phyloP scores from a whole-genome alignment of 1,140 invertebrate genomes.

The Asobara japonica region DNA sequence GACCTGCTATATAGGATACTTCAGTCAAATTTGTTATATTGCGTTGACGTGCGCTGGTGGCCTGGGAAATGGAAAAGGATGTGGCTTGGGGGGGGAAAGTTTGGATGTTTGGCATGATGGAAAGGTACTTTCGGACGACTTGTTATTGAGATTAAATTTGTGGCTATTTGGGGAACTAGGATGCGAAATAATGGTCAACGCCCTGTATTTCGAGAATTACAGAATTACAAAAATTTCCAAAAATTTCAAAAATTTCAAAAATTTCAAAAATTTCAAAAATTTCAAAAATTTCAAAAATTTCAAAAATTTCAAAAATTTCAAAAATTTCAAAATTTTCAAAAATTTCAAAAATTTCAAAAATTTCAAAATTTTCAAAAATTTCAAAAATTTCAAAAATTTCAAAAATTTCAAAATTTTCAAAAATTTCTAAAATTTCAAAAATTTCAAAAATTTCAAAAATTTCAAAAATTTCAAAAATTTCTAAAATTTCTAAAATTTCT shows the following conservation, averaged over 20 bases:
- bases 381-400: neutral
- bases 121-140: neutral
- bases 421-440: too few species aligned
- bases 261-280: too few species aligned
- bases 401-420: too few species aligned
- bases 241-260: neutral
- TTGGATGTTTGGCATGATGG: too few species aligned
- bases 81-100: neutral
- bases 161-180: too few species aligned
- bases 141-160: too few species aligned
- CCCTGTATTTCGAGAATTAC: neutral
- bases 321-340: too few species aligned
- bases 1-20: neutral
- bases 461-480: too few species aligned
- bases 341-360: neutral
- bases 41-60: neutral
- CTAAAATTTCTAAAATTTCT: too few species aligned
- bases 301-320: neutral
- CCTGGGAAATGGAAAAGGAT: neutral
- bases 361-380: neutral
- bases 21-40: conserved; percentile 2
- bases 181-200: too few species aligned
- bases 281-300: neutral
- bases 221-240: neutral
- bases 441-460: too few species aligned